These are phyloP conservation scores for Melanotaenia maccullochi DNA, from an alignment of 2,797 vertebrate genomes.

Conservation along the genomic window DNA sequence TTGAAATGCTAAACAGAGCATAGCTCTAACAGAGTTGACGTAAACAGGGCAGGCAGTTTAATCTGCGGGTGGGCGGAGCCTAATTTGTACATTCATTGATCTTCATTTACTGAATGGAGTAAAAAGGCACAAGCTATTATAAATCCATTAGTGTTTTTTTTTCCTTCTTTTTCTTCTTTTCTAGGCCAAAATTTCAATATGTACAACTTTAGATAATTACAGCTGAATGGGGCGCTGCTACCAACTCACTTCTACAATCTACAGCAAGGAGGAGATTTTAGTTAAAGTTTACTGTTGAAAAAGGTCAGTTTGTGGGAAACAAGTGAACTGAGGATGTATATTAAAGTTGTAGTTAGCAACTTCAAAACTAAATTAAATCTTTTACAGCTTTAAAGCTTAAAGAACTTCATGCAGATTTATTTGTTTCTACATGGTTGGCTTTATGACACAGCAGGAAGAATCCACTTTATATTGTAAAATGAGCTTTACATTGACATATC, in stretches of 20 bases:
- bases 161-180: too few relatives aligned
- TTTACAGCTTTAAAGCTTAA: neutral
- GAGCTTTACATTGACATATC: neutral
- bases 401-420: neutral
- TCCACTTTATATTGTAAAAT: neutral
- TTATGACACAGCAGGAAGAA: neutral
- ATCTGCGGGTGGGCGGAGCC: too few relatives aligned
- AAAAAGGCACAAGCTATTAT: too few relatives aligned
- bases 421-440: neutral
- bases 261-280: neutral
- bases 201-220: too few relatives aligned
- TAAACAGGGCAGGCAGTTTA: too few relatives aligned
- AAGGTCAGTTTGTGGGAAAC: neutral
- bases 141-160: too few relatives aligned
- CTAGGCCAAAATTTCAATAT: too few relatives aligned
- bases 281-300: neutral
- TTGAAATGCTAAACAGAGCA: neutral
- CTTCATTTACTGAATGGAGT: too few relatives aligned
- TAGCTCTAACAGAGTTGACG: too few relatives aligned
- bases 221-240: too few relatives aligned
- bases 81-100: too few relatives aligned
- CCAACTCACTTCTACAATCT: neutral
- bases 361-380: neutral
- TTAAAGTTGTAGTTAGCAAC: neutral
- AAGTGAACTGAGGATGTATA: neutral